Evolutionary conservation across 1,140 invertebrate genomes (phyloP).

Genomic region (Papilio machaon): DNA sequence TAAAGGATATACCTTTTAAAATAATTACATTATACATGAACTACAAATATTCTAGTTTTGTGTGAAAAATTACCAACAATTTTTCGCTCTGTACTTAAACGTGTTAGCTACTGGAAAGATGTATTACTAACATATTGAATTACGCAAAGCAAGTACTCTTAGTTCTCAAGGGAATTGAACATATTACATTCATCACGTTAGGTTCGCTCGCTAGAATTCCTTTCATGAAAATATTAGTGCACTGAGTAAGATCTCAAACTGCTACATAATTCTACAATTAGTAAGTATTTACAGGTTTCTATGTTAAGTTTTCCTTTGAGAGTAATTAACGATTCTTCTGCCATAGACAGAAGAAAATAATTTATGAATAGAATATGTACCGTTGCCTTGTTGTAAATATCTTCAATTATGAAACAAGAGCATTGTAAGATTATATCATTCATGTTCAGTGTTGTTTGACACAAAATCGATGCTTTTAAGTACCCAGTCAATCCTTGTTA

Average conservation of each 20-base stretch:
- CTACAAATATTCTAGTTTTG: not conserved
- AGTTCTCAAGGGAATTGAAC: not conserved
- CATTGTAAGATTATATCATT: conserved; percentile 1
- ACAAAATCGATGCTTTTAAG: conserved; percentile 32
- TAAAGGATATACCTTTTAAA: not conserved
- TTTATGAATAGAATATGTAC: too few species aligned
- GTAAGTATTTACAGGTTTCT: not conserved
- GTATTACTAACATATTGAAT: conserved; percentile 3
- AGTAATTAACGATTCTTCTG: not conserved
- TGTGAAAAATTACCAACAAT: too few species aligned
- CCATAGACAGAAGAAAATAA: too few species aligned
- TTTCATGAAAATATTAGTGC: too few species aligned
- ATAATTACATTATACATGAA: not conserved
- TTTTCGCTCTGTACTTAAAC: not conserved
- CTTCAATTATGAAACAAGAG: not conserved
- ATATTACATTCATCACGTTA: not conserved
- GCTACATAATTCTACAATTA: too few species aligned
- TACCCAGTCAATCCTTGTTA: conserved; percentile 30
- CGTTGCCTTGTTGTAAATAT: too few species aligned
- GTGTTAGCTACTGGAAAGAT: not conserved
- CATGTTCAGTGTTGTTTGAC: not conserved
- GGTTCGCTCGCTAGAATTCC: too few species aligned
- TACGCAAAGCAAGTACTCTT: not conserved
- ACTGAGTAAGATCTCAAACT: too few species aligned
- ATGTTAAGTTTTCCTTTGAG: too few species aligned